These are phyloP conservation scores for Panagrolaimus sp. DNA, from an alignment of 1,140 invertebrate species.

Conservation along the genomic window DNA sequence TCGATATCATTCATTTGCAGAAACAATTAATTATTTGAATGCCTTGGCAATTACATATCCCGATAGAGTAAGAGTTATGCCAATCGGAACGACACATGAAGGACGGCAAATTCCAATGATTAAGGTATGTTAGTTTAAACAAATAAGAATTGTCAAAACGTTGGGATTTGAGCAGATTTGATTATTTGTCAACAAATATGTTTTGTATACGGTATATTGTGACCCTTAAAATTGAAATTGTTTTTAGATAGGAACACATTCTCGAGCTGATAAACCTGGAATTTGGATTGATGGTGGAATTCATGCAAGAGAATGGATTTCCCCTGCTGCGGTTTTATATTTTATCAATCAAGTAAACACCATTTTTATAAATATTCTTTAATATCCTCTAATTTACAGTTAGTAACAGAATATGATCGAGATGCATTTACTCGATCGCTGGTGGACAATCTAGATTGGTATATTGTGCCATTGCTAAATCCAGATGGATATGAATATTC, in stretches of 20 bases:
- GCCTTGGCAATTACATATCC: slow-evolving; percentile 52
- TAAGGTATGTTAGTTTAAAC: slow-evolving; percentile 29
- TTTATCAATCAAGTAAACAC: slow-evolving; percentile 57
- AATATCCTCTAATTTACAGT: slow-evolving; percentile 27
- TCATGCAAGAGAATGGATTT: slow-evolving; percentile 62
- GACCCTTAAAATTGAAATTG: no score
- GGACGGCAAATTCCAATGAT: slow-evolving; percentile 56
- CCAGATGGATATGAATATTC: slow-evolving; percentile 54
- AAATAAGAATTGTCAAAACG: no score
- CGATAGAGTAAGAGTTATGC: slow-evolving; percentile 48
- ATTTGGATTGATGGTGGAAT: slow-evolving; percentile 59
- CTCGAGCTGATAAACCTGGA: slow-evolving; percentile 42
- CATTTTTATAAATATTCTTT: not conserved
- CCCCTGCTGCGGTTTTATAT: slow-evolving; percentile 59
- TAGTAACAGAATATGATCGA: slow-evolving; percentile 51
- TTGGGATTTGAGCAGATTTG: no score
- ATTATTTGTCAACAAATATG: no score
- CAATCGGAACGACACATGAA: slow-evolving; percentile 57
- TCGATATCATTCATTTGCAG: slow-evolving; percentile 54
- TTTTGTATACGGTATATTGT: no score
- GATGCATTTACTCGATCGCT: slow-evolving; percentile 47
- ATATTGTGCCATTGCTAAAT: slow-evolving; percentile 55
- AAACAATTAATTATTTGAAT: slow-evolving; percentile 57
- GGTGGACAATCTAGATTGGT: slow-evolving; percentile 56
- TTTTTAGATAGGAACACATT: slow-evolving; percentile 50